Conservation (phyloP, 2,888 invertebrate species). For the Endomychus coccineus region DNA sequence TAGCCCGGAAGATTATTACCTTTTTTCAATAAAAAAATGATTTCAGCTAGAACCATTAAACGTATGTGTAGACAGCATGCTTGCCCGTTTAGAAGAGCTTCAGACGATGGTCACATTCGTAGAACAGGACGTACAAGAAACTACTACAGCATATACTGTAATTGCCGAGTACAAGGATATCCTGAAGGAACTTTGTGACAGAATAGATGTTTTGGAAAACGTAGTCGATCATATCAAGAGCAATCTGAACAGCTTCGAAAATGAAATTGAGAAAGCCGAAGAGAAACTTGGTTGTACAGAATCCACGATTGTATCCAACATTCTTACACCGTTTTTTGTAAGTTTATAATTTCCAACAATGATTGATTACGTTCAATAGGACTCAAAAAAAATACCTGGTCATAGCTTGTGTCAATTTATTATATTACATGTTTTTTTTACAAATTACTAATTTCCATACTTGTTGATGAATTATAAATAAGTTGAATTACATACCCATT, state of each 20-base stretch:
- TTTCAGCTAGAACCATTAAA: slow-evolving; percentile 27
- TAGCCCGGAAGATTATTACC: too few relatives aligned
- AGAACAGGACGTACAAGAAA: slow-evolving; percentile 28
- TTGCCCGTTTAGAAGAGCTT: slow-evolving; percentile 33
- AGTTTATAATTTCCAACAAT: slow-evolving; percentile 19
- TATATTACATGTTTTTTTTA: too few relatives aligned
- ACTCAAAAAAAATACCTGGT: too few relatives aligned
- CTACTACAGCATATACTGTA: slow-evolving; percentile 25
- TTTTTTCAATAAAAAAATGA: too few relatives aligned
- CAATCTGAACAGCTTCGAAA: slow-evolving; percentile 28
- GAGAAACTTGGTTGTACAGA: slow-evolving; percentile 24
- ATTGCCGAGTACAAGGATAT: slow-evolving; percentile 24
- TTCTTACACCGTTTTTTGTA: slow-evolving; percentile 33
- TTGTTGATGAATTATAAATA: too few relatives aligned
- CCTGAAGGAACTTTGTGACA: slow-evolving; percentile 27
- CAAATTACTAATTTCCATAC: too few relatives aligned
- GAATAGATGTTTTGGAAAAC: slow-evolving; percentile 29
- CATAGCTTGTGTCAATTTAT: too few relatives aligned
- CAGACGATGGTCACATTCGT: slow-evolving; percentile 31
- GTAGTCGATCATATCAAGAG: slow-evolving; percentile 28
- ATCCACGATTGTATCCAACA: slow-evolving; percentile 28
- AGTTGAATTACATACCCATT: too few relatives aligned
- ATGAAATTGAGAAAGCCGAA: slow-evolving; percentile 30
- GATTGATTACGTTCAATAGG: too few relatives aligned
- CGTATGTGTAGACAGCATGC: slow-evolving; percentile 29